phyloP scores from a whole-genome alignment of 1,140 invertebrate genomes.

The Drosophila micromelanica region DNA sequence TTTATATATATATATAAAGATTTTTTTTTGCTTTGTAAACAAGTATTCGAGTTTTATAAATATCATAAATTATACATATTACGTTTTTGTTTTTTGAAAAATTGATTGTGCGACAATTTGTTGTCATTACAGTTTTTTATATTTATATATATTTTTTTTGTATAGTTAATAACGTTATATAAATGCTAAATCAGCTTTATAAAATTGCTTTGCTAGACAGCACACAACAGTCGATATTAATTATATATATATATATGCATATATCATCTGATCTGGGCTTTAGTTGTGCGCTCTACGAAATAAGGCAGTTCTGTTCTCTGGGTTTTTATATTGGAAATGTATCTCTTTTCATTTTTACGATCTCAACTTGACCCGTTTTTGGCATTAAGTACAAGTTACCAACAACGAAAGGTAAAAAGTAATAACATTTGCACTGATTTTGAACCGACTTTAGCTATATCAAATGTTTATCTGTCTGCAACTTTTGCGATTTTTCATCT shows the following conservation, averaged over 20 bases:
- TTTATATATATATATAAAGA: neutral
- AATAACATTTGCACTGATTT: slow-evolving; percentile 8
- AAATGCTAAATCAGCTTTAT: slow-evolving; percentile 69
- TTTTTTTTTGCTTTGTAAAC: slow-evolving; percentile 22
- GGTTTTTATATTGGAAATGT: slow-evolving; percentile 22
- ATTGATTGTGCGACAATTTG: slow-evolving; percentile 74
- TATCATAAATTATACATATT: slow-evolving; percentile 38
- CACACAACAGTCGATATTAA: slow-evolving; percentile 23
- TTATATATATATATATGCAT: slow-evolving; percentile 25
- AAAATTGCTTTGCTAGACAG: slow-evolving; percentile 57
- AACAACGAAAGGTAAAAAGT: neutral
- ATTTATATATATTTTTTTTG: slow-evolving; percentile 11
- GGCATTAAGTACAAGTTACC: slow-evolving; percentile 58
- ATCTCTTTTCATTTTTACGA: slow-evolving; percentile 20
- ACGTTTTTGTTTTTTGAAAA: slow-evolving; percentile 43
- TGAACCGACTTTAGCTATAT: slow-evolving; percentile 1
- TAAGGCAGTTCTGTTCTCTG: slow-evolving; percentile 59
- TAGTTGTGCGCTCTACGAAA: slow-evolving; percentile 36
- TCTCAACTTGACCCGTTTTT: slow-evolving; percentile 34
- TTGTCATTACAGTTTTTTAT: slow-evolving; percentile 17
- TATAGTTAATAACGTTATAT: slow-evolving; percentile 53
- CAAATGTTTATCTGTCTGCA: slow-evolving; percentile 14
- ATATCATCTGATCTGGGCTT: slow-evolving; percentile 24
- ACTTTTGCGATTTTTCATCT: slow-evolving; percentile 76
- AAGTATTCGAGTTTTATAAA: slow-evolving; percentile 55